These are phyloP conservation scores for Tenebrosternarchus preto DNA, from an alignment of 2,113 vertebrate species.

Conservation along the genomic window DNA sequence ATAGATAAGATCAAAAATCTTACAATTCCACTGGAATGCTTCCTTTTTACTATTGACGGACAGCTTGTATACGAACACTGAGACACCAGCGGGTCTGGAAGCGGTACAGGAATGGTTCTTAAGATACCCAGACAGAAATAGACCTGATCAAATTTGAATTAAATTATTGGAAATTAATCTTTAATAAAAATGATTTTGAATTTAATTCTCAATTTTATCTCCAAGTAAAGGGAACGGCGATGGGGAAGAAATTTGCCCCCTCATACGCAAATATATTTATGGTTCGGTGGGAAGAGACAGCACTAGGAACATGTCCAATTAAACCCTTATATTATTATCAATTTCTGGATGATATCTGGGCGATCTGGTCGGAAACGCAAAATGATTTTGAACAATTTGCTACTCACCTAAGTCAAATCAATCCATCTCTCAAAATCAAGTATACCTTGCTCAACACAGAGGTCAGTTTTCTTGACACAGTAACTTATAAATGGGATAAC, in stretches of 20 bases:
- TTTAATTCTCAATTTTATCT: not conserved
- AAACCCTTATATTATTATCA: too few relatives aligned
- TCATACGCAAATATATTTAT: too few relatives aligned
- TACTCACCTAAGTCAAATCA: not conserved
- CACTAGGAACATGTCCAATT: too few relatives aligned
- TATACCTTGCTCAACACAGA: not conserved
- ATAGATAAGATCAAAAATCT: not conserved
- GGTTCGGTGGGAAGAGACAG: too few relatives aligned
- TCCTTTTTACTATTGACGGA: not conserved
- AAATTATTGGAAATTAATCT: not conserved
- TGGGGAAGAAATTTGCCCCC: slow-evolving; percentile 19
- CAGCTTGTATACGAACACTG: slow-evolving; percentile 5
- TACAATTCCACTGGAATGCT: not conserved
- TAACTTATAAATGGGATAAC: not conserved
- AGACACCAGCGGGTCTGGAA: not conserved
- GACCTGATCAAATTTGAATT: not conserved
- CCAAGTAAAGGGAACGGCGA: not conserved
- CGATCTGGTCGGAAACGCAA: too few relatives aligned
- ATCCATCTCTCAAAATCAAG: not conserved
- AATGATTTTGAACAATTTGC: too few relatives aligned
- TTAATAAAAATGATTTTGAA: slow-evolving; percentile 9
- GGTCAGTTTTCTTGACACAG: not conserved
- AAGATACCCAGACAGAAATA: not conserved
- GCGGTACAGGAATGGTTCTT: not conserved
- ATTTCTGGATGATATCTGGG: not conserved